Evolutionary conservation across 2,797 vertebrate species (phyloP).

Genomic region (Carcharodon carcharias): DNA sequence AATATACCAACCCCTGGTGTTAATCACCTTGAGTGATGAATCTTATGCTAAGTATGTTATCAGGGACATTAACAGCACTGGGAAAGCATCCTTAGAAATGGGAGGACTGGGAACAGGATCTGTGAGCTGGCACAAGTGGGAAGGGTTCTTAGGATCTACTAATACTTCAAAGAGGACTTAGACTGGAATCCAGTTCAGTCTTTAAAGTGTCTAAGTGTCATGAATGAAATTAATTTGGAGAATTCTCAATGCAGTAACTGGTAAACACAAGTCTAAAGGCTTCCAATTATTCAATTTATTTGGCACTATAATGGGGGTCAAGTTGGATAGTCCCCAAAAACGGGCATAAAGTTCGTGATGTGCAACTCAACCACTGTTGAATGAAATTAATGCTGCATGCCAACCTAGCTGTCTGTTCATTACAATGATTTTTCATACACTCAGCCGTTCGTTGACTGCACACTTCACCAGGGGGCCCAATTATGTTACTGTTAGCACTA

Average conservation of each 20-base stretch:
- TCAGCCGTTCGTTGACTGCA: too few species aligned
- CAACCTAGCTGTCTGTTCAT: too few species aligned
- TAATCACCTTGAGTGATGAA: too few species aligned
- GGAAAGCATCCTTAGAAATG: background rate
- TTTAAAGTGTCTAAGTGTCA: background rate
- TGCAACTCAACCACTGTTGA: too few species aligned
- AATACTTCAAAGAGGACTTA: background rate
- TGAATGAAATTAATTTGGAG: background rate
- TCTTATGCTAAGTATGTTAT: too few species aligned
- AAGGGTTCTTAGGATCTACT: background rate
- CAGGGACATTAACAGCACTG: background rate
- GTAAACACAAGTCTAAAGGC: background rate
- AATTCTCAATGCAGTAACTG: background rate
- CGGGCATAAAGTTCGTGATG: too few species aligned
- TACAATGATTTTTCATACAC: too few species aligned
- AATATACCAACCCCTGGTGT: too few species aligned
- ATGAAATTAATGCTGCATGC: too few species aligned
- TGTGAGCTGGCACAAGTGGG: background rate
- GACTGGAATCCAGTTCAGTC: background rate
- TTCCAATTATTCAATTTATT: background rate
- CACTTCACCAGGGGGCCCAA: too few species aligned
- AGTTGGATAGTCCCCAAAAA: too few species aligned
- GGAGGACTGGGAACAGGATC: background rate
- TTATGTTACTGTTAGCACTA: too few species aligned
- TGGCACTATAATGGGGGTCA: background rate